Percentiles rank a stretch among this genome's conserved stretches.
Evolutionary conservation across 35 echinoderm and acorn worm genomes (phyloP).

Genomic region (Hemicentrotus pulcherrimus): DNA sequence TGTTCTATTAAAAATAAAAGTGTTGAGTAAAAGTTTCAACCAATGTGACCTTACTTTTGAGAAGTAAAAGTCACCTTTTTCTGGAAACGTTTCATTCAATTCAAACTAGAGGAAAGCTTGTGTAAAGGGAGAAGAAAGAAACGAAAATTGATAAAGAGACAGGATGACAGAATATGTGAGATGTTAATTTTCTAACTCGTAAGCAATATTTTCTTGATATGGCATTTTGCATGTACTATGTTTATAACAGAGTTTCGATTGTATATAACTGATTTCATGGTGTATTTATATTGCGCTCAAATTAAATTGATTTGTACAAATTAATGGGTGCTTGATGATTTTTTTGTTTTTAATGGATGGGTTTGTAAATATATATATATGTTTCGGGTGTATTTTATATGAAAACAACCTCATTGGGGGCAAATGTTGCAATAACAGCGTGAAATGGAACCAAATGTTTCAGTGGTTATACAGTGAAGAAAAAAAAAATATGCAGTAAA

Average conservation of each 20-base stretch:
- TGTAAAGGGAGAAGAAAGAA: too few relatives aligned
- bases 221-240: neutral
- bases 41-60: too few relatives aligned
- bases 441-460: neutral
- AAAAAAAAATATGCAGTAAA: too few relatives aligned
- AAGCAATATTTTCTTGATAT: neutral
- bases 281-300: slow-evolving; percentile 13
- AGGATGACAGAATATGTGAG: neutral
- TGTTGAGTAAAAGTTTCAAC: too few relatives aligned
- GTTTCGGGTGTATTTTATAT: slow-evolving; percentile 13
- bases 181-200: neutral
- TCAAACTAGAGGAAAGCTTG: too few relatives aligned
- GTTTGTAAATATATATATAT: slow-evolving; percentile 5
- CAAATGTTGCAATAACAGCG: neutral
- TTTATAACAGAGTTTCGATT: neutral
- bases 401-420: neutral
- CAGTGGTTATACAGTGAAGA: neutral
- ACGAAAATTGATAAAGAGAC: too few relatives aligned
- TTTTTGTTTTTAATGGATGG: neutral
- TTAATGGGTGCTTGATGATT: neutral
- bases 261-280: neutral
- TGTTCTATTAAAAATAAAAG: too few relatives aligned
- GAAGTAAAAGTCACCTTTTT: too few relatives aligned
- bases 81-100: too few relatives aligned
- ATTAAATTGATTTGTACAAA: neutral